A percentile compares a stretch with the other conserved stretches of the same genome.
Conservation (phyloP, 1,140 invertebrate genomes). For the Conus ventricosus region DNA sequence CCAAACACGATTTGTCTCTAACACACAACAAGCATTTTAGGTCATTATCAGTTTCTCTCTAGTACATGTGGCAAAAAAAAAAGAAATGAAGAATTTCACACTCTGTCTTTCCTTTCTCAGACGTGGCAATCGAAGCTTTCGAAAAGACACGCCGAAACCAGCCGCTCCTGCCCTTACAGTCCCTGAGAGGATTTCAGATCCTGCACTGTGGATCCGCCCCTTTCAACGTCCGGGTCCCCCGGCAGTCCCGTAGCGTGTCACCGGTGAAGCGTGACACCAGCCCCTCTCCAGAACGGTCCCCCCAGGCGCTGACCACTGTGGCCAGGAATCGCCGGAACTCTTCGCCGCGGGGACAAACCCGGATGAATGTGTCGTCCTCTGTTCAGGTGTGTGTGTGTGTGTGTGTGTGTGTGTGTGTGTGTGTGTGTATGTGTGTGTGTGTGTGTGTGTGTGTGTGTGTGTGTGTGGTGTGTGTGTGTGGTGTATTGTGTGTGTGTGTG, state of each 20-base stretch:
- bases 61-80: no score
- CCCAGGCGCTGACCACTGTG: neutral
- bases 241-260: conserved; percentile 62
- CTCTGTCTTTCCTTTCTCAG: conserved; percentile 40
- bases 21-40: no score
- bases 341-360: neutral
- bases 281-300: neutral
- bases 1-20: no score
- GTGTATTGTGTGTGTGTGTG: no score
- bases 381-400: neutral
- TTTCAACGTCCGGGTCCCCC: conserved; percentile 44
- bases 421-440: no score
- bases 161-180: conserved; percentile 64
- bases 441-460: no score
- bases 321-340: neutral
- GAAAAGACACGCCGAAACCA: conserved; percentile 66
- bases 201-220: conserved; percentile 65
- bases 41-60: no score
- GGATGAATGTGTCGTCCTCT: neutral
- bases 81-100: no score
- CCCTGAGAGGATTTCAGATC: conserved; percentile 58
- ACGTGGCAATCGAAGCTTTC: conserved; percentile 69
- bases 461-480: no score
- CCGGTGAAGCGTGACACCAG: conserved; percentile 53
- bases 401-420: neutral